Evolutionary conservation across 2,797 vertebrate species (phyloP).

Genomic region (Lepidocolaptes lacrymiger): DNA sequence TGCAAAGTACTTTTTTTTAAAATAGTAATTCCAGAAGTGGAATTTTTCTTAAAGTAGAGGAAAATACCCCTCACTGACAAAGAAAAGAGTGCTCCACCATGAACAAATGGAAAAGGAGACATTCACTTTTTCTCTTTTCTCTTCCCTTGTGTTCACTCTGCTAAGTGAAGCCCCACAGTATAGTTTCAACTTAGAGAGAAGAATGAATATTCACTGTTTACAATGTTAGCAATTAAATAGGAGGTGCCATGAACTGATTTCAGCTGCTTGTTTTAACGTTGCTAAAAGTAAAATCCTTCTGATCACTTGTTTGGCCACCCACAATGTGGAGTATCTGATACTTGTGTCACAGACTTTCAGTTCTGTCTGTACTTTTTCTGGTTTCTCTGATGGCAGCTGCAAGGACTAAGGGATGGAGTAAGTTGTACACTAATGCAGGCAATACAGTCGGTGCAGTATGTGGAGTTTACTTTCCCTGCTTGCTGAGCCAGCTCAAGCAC

Average conservation of each 20-base stretch:
- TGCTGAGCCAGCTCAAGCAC: slow-evolving; percentile 46
- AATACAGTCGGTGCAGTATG: not conserved
- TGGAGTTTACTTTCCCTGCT: slow-evolving; percentile 4
- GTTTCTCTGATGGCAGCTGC: not conserved
- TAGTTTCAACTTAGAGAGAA: not conserved
- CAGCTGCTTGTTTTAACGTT: not conserved
- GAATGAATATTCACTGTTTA: not conserved
- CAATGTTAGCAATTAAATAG: not conserved
- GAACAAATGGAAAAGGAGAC: not conserved
- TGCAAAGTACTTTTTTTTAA: not conserved
- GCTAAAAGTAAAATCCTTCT: not conserved
- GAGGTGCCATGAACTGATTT: not conserved
- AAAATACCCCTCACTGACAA: not conserved
- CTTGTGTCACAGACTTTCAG: not conserved
- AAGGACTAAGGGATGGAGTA: not conserved
- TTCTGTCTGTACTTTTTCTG: not conserved
- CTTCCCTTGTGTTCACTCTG: not conserved
- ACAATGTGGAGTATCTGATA: not conserved
- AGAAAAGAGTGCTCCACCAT: not conserved
- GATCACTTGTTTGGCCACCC: not conserved
- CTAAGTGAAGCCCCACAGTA: not conserved
- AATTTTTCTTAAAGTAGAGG: not conserved
- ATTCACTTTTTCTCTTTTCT: not conserved
- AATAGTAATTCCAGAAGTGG: not conserved
- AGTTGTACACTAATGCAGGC: not conserved